phyloP scores from a whole-genome alignment of 37 sponge, comb jelly and placozoan genomes.

The Oscarella lobularis region DNA sequence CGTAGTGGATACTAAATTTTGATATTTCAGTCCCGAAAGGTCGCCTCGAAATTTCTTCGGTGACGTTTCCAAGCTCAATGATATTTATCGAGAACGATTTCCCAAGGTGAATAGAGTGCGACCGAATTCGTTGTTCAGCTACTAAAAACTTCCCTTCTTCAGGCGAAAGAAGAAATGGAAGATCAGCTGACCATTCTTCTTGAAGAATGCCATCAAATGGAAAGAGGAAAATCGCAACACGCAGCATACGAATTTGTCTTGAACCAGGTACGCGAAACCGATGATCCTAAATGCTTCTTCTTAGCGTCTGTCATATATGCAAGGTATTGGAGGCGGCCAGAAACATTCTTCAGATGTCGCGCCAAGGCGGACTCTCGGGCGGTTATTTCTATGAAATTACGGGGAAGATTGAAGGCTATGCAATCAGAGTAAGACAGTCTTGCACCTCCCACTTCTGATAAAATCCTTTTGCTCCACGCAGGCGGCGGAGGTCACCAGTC shows the following conservation, averaged over 20 bases:
- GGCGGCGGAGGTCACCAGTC: not conserved
- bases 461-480: not conserved
- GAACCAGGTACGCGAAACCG: not conserved
- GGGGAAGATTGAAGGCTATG: not conserved
- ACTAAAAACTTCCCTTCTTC: no score
- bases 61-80: no score
- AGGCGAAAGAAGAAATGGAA: no score
- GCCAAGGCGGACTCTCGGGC: not conserved
- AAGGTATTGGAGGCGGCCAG: not conserved
- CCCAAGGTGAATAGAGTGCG: no score
- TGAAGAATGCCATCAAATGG: no score
- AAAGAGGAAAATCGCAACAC: not conserved
- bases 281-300: no score
- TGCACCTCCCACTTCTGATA: not conserved
- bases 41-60: no score
- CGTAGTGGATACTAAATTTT: no score
- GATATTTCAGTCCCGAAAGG: no score
- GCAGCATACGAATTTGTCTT: not conserved
- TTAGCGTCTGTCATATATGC: no score
- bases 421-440: constrained; percentile 1
- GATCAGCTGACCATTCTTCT: no score
- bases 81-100: constrained; percentile 6
- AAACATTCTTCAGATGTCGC: not conserved
- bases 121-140: no score
- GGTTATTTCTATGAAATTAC: constrained; percentile 1